These are phyloP conservation scores for Gambusia affinis DNA, from an alignment of 2,113 vertebrate species.

Conservation along the genomic window DNA sequence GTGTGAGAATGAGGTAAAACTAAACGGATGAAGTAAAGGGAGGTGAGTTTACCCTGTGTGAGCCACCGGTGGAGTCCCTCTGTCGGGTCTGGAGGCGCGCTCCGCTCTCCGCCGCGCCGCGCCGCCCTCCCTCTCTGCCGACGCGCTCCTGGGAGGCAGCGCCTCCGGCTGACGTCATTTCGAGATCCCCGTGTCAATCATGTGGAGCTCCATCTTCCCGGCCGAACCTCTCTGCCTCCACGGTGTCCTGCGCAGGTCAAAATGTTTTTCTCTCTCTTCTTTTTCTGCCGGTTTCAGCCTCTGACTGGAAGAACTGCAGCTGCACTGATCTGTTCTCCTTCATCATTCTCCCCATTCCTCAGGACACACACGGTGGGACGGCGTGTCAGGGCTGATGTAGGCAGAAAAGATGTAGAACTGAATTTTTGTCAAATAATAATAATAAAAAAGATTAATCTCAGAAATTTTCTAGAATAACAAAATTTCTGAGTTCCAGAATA, in stretches of 20 bases:
- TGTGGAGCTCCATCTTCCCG: background rate
- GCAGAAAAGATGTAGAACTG: too few relatives aligned
- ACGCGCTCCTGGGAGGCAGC: constrained; percentile 1
- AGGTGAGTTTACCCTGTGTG: constrained; percentile 6
- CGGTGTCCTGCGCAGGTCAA: background rate
- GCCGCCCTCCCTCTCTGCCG: constrained; percentile 12
- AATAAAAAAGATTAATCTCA: too few relatives aligned
- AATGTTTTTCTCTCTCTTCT: background rate
- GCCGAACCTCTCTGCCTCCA: background rate
- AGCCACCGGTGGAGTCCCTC: background rate
- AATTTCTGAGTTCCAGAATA: too few relatives aligned
- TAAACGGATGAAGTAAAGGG: background rate
- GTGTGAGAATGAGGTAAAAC: background rate
- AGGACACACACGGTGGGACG: background rate
- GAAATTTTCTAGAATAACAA: too few relatives aligned
- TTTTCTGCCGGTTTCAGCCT: background rate
- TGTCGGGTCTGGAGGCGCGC: constrained; percentile 7
- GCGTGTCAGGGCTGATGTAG: too few relatives aligned
- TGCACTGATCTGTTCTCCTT: background rate
- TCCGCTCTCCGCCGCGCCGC: constrained; percentile 5
- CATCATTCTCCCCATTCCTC: background rate
- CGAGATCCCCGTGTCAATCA: background rate
- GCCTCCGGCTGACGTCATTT: constrained; percentile 34
- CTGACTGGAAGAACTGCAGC: background rate
- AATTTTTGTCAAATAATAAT: too few relatives aligned